These are phyloP conservation scores for Pitangus sulphuratus DNA, from an alignment of 2,797 vertebrate genomes.

Conservation along the genomic window DNA sequence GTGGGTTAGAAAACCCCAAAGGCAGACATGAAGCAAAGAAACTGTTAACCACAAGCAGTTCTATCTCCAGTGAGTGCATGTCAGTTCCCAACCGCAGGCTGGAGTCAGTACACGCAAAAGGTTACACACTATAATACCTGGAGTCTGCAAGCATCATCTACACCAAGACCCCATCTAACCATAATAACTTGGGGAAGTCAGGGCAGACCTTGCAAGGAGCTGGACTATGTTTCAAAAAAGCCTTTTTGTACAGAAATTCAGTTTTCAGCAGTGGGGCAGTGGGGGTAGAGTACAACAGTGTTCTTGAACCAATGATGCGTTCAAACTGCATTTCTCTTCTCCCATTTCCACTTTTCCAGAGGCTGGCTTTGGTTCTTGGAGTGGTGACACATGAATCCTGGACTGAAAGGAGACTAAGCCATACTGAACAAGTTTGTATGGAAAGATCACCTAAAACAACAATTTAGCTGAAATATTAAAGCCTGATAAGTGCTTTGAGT, in stretches of 20 bases:
- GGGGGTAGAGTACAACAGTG: background rate
- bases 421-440: background rate
- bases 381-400: background rate
- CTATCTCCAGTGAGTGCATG: background rate
- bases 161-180: background rate
- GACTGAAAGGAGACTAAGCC: background rate
- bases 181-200: background rate
- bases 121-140: accelerated
- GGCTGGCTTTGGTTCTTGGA: background rate
- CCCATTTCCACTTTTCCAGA: background rate
- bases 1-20: background rate
- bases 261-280: background rate
- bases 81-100: background rate
- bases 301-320: background rate
- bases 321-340: background rate
- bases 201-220: background rate
- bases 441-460: background rate
- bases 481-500: background rate
- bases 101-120: background rate
- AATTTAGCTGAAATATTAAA: background rate
- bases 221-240: background rate
- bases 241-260: background rate
- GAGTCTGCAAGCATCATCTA: background rate
- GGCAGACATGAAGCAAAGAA: background rate
- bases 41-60: background rate